phyloP scores from a whole-genome alignment of 2,797 vertebrate species.

The Saxicola maurus region DNA sequence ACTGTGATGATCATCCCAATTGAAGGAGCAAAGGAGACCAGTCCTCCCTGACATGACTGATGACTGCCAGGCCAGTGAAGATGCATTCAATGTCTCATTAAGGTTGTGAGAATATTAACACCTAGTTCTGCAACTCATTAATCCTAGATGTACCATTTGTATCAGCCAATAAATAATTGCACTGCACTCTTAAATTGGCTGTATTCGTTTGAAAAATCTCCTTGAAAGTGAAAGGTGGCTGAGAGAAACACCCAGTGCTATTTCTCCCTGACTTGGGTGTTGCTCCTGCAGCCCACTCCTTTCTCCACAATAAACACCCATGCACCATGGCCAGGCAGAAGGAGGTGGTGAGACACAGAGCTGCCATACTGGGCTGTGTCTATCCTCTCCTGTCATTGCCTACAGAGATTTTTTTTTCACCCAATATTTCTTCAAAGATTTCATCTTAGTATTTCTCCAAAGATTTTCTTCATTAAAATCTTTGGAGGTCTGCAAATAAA shows the following conservation, averaged over 20 bases:
- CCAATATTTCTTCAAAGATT: background rate
- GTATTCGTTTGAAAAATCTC: background rate
- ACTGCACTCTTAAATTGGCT: background rate
- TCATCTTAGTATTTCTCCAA: background rate
- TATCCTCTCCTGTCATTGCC: background rate
- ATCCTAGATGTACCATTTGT: background rate
- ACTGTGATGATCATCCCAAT: background rate
- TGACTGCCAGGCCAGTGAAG: background rate
- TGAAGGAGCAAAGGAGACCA: background rate
- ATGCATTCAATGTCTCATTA: background rate
- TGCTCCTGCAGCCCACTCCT: background rate
- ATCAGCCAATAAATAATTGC: background rate
- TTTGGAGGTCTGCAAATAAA: background rate
- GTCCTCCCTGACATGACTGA: background rate
- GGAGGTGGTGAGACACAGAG: background rate
- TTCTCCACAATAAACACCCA: background rate
- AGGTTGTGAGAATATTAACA: background rate
- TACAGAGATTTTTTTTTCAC: background rate
- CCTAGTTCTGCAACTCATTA: background rate
- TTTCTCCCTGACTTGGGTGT: background rate
- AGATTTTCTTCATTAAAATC: background rate
- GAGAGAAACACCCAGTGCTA: accelerated
- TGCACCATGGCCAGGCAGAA: accelerated
- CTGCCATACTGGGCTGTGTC: background rate
- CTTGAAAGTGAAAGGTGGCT: background rate